Base-by-base conservation (phyloP, 2,113 vertebrate species). In the Elaphurus davidianus region DNA sequence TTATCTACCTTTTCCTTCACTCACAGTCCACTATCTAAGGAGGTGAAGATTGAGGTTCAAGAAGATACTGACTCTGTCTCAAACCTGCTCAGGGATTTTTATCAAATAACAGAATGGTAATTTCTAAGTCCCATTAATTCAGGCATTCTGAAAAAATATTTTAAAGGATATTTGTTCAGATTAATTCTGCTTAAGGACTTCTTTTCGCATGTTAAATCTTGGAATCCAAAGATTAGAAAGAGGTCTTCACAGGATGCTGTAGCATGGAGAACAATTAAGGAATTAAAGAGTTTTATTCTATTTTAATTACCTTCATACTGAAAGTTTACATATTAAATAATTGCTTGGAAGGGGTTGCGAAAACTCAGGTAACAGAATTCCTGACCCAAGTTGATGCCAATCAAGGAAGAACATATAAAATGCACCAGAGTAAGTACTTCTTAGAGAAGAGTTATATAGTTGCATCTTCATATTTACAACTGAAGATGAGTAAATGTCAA, bases 401-500 rank as follows among this genome's bases (percentile, higher is more conserved):
- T 64, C 40, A 91, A 83, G 40, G 30, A 79, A 64, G 2, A 82
- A 25, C 47, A 19, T 60, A 11, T n/a, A 57, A 83, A 92, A 96
- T 54, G 47, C n/a, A 40, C 45, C 54, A 59, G 52, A 47, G 6
- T 28, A 33, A 54, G 43, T 45, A 15, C 52, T 87, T 90, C 50
- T 90, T 19, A 54, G 45, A 85, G 81, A 88, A 23, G 19, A 33
- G 59, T 54, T 91, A 50, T 52, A 43, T 87, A 27, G n/a, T 71
- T 59, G 28, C n/a, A 55, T 83, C 71, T 59, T 97, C 78, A 74
- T 88, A 54, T 87, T 83, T 93, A 8, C 1, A 92, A 12, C 50
- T 97, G 85, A 74, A 40, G n/a, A 23, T 74, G 13, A 97, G 92
- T 90, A 95, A 21, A 13, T 89, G 27, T 91, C 95, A 94, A 79